These are phyloP conservation scores for Lepilemur septentrionalis DNA, from an alignment of 2,797 vertebrate genomes.

Conservation along the genomic window DNA sequence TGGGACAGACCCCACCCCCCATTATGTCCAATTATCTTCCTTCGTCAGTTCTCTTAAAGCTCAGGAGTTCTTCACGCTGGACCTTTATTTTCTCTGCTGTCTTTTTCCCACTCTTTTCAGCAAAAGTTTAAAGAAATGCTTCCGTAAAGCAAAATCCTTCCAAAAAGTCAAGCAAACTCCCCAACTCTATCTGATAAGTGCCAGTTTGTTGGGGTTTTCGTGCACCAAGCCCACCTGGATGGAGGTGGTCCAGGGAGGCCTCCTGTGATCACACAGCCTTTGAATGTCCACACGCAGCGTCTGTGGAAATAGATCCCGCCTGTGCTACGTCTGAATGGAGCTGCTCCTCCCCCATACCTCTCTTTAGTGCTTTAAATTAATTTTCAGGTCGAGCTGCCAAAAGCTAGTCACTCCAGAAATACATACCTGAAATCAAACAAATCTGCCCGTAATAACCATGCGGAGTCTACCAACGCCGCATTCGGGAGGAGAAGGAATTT, in stretches of 20 bases:
- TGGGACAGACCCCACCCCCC: not conserved
- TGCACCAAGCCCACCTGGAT: fast-evolving
- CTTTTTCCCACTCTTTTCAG: not conserved
- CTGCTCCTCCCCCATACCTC: not conserved
- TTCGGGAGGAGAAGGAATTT: slow-evolving; percentile 42
- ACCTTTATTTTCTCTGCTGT: not conserved
- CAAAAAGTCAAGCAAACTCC: not conserved
- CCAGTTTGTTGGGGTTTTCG: not conserved
- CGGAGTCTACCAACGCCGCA: not conserved
- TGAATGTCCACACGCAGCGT: not conserved
- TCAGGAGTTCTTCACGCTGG: not conserved
- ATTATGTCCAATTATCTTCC: slow-evolving; percentile 9
- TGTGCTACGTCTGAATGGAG: not conserved
- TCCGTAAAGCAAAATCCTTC: not conserved
- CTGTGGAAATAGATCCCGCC: not conserved
- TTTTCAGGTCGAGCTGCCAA: slow-evolving; percentile 36
- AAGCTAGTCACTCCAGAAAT: slow-evolving; percentile 51
- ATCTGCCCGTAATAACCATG: slow-evolving; percentile 67
- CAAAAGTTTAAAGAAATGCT: not conserved
- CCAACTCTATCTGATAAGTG: not conserved
- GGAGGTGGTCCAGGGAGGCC: not conserved
- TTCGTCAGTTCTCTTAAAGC: not conserved
- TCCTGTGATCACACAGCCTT: not conserved
- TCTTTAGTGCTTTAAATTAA: slow-evolving; percentile 50
- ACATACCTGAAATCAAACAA: slow-evolving; percentile 56